Conservation (phyloP, 1,140 invertebrate genomes). For the Riptortus pedestris region DNA sequence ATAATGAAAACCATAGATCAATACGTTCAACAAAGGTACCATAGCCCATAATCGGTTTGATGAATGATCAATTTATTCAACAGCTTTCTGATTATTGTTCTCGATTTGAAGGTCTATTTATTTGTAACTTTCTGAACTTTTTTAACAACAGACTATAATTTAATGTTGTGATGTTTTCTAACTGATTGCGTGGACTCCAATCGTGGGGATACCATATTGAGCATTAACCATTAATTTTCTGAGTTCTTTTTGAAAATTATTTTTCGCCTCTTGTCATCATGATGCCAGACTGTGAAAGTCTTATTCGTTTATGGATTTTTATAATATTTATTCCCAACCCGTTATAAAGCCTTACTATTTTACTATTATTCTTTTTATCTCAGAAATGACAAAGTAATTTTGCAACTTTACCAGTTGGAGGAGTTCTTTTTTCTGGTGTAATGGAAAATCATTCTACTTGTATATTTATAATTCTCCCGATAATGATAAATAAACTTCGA, state of each 20-base stretch:
- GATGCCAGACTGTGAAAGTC: neutral
- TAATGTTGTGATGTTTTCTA: too few relatives aligned
- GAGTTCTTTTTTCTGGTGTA: too few relatives aligned
- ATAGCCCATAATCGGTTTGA: neutral
- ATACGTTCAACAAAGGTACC: neutral
- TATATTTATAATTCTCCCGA: too few relatives aligned
- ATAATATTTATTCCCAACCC: neutral
- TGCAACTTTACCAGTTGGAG: too few relatives aligned
- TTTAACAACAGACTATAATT: neutral
- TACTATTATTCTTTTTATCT: too few relatives aligned
- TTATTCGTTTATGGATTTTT: neutral
- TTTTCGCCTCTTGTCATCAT: neutral
- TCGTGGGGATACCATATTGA: too few relatives aligned
- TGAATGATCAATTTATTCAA: neutral
- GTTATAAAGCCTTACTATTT: too few relatives aligned
- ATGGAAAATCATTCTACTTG: too few relatives aligned
- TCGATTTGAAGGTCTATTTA: neutral
- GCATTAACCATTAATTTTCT: neutral
- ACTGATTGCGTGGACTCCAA: neutral
- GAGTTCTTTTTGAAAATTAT: neutral
- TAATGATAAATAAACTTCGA: neutral
- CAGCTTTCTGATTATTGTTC: neutral
- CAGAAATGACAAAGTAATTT: too few relatives aligned
- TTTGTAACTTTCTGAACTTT: neutral
- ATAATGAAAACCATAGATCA: neutral